Evolutionary conservation across 2,797 vertebrate genomes (phyloP).

Genomic region (Fringilla coelebs): DNA sequence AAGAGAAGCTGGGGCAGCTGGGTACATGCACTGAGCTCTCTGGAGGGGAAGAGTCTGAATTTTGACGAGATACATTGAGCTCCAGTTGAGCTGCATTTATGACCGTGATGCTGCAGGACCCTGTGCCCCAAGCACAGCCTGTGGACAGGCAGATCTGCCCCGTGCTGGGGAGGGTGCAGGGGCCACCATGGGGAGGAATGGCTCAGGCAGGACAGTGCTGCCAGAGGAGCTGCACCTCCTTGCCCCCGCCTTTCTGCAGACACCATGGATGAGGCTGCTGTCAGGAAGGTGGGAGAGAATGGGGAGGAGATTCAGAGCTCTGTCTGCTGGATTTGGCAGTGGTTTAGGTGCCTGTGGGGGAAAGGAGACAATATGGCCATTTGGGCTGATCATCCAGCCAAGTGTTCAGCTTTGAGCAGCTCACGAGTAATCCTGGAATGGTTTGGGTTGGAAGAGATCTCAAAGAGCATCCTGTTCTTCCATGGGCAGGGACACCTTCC

Average conservation of each 20-base stretch:
- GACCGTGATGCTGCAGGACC: background rate
- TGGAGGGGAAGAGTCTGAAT: background rate
- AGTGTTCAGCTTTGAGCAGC: background rate
- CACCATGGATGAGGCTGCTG: accelerated
- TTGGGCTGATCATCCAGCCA: background rate
- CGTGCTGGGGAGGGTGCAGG: accelerated
- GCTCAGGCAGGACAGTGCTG: background rate
- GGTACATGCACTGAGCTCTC: background rate
- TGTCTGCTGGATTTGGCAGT: background rate
- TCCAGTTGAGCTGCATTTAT: background rate
- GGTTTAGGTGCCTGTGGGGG: background rate
- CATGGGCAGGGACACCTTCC: background rate
- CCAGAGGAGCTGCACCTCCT: background rate
- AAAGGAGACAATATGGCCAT: background rate
- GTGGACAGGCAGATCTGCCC: background rate
- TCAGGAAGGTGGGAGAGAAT: background rate
- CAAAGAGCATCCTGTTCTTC: background rate
- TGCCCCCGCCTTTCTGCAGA: background rate
- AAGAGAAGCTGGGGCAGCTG: background rate
- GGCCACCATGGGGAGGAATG: accelerated
- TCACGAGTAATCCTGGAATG: background rate
- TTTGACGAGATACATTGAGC: accelerated
- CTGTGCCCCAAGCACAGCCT: accelerated
- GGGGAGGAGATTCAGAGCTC: background rate
- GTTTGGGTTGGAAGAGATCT: background rate